Base-by-base conservation (phyloP, 2,113 vertebrate species). In the Megaceryle maxima region DNA sequence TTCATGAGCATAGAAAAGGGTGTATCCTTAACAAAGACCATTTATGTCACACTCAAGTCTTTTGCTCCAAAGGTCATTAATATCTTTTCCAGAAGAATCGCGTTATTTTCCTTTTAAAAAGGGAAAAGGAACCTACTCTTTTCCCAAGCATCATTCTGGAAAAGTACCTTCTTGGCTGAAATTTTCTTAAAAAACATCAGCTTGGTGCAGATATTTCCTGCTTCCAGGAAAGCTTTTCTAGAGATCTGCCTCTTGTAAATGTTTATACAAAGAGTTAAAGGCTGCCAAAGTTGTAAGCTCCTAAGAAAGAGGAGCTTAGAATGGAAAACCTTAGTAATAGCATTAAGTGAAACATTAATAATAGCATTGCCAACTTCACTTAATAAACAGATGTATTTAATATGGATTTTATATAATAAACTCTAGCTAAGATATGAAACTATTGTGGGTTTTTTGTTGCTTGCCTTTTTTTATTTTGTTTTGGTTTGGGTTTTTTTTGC, bases 151-250 rank as follows among this genome's bases (percentile, higher is more conserved):
- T 5, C 41, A 5, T 83, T 95, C 75, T 90, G 93, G 80, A 59
- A 95, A 91, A 50, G 21, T 2, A 78, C 83, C 73, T 83, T 70
- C 44, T 88, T 83, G 67, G 56, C 67, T 87, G 48, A 91, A 94
- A 73, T 94, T 89, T 96, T 96, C 69, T 68, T 89, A 39, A 88
- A 92, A 87, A 44, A 9, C 84, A 91, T 96, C 93, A 96, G 57
- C 77, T 91, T 72, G 21, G 18, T 89, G 78, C 89, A 96, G 87
- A 82, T 77, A 95, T 68, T 94, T 96, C 87, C 91, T 88, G 84
- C 77, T 96, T 96, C 83, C 91, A 96, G 91, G 91, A 92, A 95
- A 87, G 77, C 62, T 92, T 92, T 97, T 95, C 95, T 91, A 91
- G 87, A 94, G 66, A 41, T 79, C 56, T 91, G 13, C 35, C 91